Base-by-base conservation (phyloP, 2,797 vertebrate genomes). In the Spinibarbus caldwelli region DNA sequence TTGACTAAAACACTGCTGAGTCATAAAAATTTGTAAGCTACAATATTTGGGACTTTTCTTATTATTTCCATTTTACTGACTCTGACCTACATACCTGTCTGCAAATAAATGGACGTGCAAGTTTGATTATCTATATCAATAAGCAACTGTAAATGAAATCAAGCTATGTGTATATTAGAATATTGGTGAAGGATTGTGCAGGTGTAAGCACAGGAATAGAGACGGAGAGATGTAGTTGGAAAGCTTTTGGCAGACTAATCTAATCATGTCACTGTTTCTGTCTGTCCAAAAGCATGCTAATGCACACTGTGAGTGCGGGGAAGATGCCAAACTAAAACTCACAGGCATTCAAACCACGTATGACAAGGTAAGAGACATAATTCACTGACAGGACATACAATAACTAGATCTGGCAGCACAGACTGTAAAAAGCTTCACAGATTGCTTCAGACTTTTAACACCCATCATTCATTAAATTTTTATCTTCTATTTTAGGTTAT, bases 301-400 rank as follows among this genome's bases (percentile, higher is more conserved):
- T 14, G 90, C 92, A 90, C 93, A 93, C 45, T 96, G 96, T 82
- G 86, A 89, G 21, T 96, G 96, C 78, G 87, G 66, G 34, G 93
- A 95, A 41, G 91, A 93, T 5, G 92, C 94, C 45, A 93, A 90
- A 62, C 88, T 64, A 47, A 91, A 49, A n/a, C 83, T 95, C 1
- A 92, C 93, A 70, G 81, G 83, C 2, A 79, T 96, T 82, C 87
- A 90, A 26, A 38, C 87, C 29, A 90, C 86, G 66, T 96, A 93
- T 68, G 81, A 86, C n/a, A 92, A 93, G 94, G 96, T 96, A 91
- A 86, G 62, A 79, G 6, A 3, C 12, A 23, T 31, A 70, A 84
- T 77, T 8, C 14, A 59, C 9, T 6, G 17, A 72, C 41, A 71
- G 67, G 49, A 72, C 34, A 52, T 6, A 57, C 31, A n/a, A n/a